Base-by-base conservation (phyloP, 1,140 invertebrate species). In the Kradibia gibbosae region DNA sequence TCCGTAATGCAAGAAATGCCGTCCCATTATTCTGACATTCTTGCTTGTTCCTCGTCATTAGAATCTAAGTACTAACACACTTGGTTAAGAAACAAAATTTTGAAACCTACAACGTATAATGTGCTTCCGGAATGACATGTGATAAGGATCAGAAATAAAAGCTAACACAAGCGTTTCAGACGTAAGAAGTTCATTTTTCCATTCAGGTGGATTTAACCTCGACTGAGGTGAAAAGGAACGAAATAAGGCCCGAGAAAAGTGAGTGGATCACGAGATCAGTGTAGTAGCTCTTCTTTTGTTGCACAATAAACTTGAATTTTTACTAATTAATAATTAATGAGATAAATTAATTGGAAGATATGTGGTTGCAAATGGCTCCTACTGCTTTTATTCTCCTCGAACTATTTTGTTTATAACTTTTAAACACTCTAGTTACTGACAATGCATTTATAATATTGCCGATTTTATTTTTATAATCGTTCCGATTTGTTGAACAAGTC, bases 231-330 rank as follows among this genome's bases (percentile, higher is more conserved):
- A 60, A 60, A 60, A 31, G 25, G 57, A 77, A 70, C 0, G 42
- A 36, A 75, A 48, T 10, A 57, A 65, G 17, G 25, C 20, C 57
- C 17, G 48, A 42, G 10, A 77, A 45, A 62, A 65, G 20, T 31
- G 42, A 0, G 39, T 57, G 34, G 31, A 36, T 34, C 45, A 55
- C 13, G 25, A n/a, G 0, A 28, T 10, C 25, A 67, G 34, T 39
- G 62, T 36, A 13, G 34, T 39, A 31, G 65, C 36, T 39, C 42
- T 72, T 72, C 36, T 62, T 17, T 42, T 15, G 55, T 77, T 77
- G 42, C 74, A 57, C 22, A 77, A 72, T 2, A 48, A 72, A 65
- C 57, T 77, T 42, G 57, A 77, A 77, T 25, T 65, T 77, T 42
- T 28, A 62, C 74, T 65, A 65, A 65, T 77, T 77, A 42, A 48